Evolutionary conservation across 2,888 invertebrate species (phyloP), one percentile per base, ranked within the genome.

Genomic region (Sinelater perroti): DNA sequence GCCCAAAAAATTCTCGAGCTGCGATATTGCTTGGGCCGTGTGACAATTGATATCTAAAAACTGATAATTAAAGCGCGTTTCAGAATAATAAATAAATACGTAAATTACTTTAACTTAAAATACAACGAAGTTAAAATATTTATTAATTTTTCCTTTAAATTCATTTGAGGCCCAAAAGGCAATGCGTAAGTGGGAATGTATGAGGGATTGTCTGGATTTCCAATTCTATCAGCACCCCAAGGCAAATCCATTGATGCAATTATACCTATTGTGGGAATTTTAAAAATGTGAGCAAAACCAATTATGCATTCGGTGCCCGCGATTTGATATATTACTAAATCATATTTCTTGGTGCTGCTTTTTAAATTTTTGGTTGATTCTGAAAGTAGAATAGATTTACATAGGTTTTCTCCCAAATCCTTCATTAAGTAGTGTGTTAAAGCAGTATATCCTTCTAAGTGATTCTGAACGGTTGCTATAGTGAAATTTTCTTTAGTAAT

Each of bases 271-370:
- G 83, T 79, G 0, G 87, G 85, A 6, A 81, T 79, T 24, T 80
- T 75, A 28, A 87, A 70, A 45, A 80, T 71, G 66, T 85, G 73
- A 1, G 84, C 83, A 2, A 87, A 72, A 0, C 83, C 85, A 61
- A 86, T 72, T 40, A 82, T 74, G 65, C 86, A 87, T 58, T 87
- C 85, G 18, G 81, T 80, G 55, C 82, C 83, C 62, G 87, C 87
- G 60, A 82, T 80, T 70, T 85, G 85, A 8, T 80, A 78, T 6
- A 86, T 72, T 0, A 85, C 74, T 4, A 86, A 66, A 69, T 89
- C 88, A 59, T 85, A 89, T 33, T 81, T 79, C 2, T 64, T 65
- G 18, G 30, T 56, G 18, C 61, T 63, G 10, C 62, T 46, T 57
- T 54, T 63, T 1, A 70, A 47, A 16, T 66, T 14, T 54, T 61